A percentile compares a stretch with the other conserved stretches of the same genome.
phyloP scores from a whole-genome alignment of 2,888 invertebrate species.

The Teleiodes luculella region DNA sequence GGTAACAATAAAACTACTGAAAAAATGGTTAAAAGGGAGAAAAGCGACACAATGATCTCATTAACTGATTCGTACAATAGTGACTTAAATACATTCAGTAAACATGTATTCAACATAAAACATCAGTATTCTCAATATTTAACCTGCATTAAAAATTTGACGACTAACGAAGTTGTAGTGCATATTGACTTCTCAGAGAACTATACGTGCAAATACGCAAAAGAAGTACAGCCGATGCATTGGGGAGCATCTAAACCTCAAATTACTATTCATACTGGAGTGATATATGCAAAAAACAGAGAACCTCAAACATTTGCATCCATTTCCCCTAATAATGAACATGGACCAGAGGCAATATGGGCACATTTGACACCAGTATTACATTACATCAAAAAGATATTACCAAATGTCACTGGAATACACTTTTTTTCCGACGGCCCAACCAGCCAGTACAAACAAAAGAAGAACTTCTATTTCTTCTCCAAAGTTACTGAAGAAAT shows the following conservation, averaged over 20 bases:
- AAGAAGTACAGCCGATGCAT: slow-evolving; percentile 24
- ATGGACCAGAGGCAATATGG: slow-evolving; percentile 24
- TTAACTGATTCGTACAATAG: background rate
- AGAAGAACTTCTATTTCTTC: slow-evolving; percentile 27
- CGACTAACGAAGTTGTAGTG: slow-evolving; percentile 13
- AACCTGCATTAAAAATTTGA: slow-evolving; percentile 5
- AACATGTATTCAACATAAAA: slow-evolving; percentile 11
- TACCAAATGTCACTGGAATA: slow-evolving; percentile 12
- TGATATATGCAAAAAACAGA: slow-evolving; percentile 13
- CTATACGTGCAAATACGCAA: slow-evolving; percentile 24
- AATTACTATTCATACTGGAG: slow-evolving; percentile 26
- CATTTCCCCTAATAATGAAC: slow-evolving; percentile 12
- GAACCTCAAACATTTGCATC: slow-evolving; percentile 23
- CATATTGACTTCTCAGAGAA: slow-evolving; percentile 30
- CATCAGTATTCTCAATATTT: slow-evolving; percentile 13
- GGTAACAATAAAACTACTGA: background rate
- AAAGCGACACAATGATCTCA: background rate
- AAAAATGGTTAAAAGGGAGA: slow-evolving; percentile 4
- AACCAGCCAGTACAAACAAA: slow-evolving; percentile 25
- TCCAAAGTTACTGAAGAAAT: slow-evolving; percentile 17
- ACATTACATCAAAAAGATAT: slow-evolving; percentile 11
- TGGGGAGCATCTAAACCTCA: slow-evolving; percentile 27
- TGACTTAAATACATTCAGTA: background rate
- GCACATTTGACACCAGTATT: slow-evolving; percentile 22
- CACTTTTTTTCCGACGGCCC: slow-evolving; percentile 28